A percentile compares a stretch with the other conserved stretches of the same genome.
Evolutionary conservation across 2,113 vertebrate genomes (phyloP).

Genomic region (Struthio camelus): DNA sequence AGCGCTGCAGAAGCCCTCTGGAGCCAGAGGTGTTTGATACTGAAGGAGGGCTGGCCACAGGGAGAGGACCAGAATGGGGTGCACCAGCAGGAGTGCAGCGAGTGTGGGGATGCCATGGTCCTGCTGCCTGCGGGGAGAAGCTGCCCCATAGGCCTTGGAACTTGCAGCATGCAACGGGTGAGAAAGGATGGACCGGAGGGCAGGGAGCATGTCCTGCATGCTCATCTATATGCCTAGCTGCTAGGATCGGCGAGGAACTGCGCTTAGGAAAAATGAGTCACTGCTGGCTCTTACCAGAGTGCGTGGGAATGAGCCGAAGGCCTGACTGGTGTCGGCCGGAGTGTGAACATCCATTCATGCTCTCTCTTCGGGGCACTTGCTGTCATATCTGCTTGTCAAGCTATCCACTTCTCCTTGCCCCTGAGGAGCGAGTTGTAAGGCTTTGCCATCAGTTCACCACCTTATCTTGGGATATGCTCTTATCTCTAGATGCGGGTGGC

Average conservation of each 20-base stretch:
- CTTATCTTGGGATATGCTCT: neutral
- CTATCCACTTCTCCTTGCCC: neutral
- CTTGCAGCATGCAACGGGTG: neutral
- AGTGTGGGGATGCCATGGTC: accelerated
- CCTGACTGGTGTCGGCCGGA: neutral
- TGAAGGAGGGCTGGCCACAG: neutral
- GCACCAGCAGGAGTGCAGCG: accelerated
- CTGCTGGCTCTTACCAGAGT: neutral
- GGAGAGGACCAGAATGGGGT: neutral
- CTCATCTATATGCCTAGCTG: neutral
- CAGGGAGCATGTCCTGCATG: neutral
- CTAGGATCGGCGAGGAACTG: neutral
- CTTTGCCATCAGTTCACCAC: neutral
- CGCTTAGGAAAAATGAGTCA: neutral
- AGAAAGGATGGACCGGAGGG: neutral
- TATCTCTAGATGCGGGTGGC: neutral
- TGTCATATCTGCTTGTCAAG: neutral
- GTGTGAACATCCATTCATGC: neutral
- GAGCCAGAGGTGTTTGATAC: neutral
- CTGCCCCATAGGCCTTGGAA: neutral
- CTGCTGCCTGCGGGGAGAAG: neutral
- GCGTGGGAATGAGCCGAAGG: neutral
- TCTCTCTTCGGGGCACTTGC: accelerated
- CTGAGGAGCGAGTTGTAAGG: neutral
- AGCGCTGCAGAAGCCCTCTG: neutral